Percentiles rank a stretch among this genome's conserved stretches.
Conservation (phyloP, 2,888 invertebrate genomes). For the Synergus japonicus region DNA sequence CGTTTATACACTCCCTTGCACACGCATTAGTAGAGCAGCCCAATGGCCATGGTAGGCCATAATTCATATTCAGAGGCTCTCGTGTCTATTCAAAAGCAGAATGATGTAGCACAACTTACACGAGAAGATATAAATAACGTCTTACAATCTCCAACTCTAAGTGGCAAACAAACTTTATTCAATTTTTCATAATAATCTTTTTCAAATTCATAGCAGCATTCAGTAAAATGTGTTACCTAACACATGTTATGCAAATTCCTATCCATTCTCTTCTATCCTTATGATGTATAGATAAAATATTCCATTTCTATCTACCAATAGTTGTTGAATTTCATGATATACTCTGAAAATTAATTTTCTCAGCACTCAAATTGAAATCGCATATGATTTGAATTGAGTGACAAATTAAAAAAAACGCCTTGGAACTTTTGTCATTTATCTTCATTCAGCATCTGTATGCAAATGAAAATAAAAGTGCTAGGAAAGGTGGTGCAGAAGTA, state of each 20-base stretch:
- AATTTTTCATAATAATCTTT: background rate
- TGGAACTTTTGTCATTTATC: background rate
- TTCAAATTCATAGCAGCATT: background rate
- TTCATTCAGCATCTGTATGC: background rate
- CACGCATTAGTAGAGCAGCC: conserved; percentile 27
- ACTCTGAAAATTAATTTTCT: too few relatives aligned
- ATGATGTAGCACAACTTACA: conserved; percentile 33
- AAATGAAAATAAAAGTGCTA: conserved; percentile 10
- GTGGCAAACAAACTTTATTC: conserved; percentile 15
- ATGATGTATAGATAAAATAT: too few relatives aligned
- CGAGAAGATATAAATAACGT: conserved; percentile 13
- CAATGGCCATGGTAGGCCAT: conserved; percentile 21
- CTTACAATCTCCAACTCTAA: background rate
- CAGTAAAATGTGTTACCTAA: background rate
- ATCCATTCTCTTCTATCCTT: too few relatives aligned
- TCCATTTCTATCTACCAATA: too few relatives aligned
- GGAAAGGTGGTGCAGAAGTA: conserved; percentile 26
- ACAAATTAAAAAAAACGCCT: background rate
- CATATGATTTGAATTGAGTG: too few relatives aligned
- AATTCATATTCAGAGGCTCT: conserved; percentile 39
- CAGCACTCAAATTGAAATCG: too few relatives aligned
- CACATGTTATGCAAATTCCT: background rate
- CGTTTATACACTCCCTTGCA: conserved; percentile 6
- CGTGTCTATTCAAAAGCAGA: conserved; percentile 38
- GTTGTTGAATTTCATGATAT: too few relatives aligned